phyloP scores from a whole-genome alignment of 2,888 invertebrate species.

The Campoplex nolae region DNA sequence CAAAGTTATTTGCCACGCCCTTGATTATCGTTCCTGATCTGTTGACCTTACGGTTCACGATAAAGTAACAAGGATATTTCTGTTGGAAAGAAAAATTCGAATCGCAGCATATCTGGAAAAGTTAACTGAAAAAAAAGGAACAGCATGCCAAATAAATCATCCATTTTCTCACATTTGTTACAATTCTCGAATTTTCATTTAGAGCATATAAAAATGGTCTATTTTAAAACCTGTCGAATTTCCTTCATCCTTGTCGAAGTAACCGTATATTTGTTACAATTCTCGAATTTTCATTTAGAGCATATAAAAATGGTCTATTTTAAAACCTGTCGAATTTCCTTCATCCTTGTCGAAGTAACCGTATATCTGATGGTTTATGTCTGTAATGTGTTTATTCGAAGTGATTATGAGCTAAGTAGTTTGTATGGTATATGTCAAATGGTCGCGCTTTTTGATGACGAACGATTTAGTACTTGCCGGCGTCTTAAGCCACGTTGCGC shows the following conservation, averaged over 20 bases:
- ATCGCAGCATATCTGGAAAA: not conserved
- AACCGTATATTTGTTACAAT: not conserved
- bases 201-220: too few relatives aligned
- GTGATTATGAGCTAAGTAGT: constrained; percentile 43
- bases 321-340: not conserved
- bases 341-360: not conserved
- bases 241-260: not conserved
- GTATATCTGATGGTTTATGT: not conserved
- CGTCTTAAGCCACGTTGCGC: constrained; percentile 46
- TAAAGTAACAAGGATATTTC: not conserved
- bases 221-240: not conserved
- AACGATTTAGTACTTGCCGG: constrained; percentile 58
- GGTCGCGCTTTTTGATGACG: constrained; percentile 52
- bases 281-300: too few relatives aligned
- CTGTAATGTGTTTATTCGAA: constrained; percentile 35
- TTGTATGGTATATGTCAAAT: constrained; percentile 42
- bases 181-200: too few relatives aligned
- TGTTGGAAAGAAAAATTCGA: not conserved
- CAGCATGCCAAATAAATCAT: too few relatives aligned
- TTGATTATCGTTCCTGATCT: not conserved
- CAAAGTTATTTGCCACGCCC: constrained; percentile 33
- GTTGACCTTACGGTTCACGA: not conserved
- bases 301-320: not conserved
- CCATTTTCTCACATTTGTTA: too few relatives aligned
- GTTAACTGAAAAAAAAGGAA: too few relatives aligned